Conservation (phyloP, 2,797 vertebrate species). For the Margarornis squamiger region DNA sequence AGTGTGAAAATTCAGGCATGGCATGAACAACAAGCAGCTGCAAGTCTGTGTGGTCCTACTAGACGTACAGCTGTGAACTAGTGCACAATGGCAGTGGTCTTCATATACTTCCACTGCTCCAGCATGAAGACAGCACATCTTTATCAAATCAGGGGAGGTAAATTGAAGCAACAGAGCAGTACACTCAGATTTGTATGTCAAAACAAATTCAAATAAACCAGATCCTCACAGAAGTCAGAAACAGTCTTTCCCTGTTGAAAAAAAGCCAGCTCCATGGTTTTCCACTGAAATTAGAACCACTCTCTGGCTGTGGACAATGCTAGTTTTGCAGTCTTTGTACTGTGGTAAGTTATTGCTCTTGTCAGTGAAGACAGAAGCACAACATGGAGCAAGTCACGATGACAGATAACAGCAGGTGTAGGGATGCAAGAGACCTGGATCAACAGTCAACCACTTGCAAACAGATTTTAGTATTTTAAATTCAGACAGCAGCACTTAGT, state of each 20-base stretch:
- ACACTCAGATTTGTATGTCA: background rate
- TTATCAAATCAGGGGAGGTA: background rate
- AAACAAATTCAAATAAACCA: background rate
- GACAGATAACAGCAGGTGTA: slow-evolving; percentile 22
- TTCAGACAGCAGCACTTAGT: background rate
- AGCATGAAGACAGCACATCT: background rate
- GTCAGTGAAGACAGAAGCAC: background rate
- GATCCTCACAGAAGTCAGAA: background rate
- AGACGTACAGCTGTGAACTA: background rate
- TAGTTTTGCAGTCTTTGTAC: background rate
- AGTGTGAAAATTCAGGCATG: background rate
- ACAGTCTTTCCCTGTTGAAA: background rate
- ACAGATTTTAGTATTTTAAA: background rate
- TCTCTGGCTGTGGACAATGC: background rate
- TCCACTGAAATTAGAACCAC: background rate
- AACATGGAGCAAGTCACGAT: background rate
- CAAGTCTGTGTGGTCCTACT: background rate
- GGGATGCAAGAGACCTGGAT: background rate
- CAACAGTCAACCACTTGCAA: background rate
- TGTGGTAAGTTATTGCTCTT: background rate
- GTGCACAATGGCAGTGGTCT: background rate
- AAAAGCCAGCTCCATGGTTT: background rate
- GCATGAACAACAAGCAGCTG: background rate
- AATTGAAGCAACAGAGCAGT: background rate
- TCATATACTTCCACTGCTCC: background rate